These are phyloP conservation scores for Anthopleura xanthogrammica DNA, from an alignment of 92 coral and sea anemone species.

Conservation along the genomic window DNA sequence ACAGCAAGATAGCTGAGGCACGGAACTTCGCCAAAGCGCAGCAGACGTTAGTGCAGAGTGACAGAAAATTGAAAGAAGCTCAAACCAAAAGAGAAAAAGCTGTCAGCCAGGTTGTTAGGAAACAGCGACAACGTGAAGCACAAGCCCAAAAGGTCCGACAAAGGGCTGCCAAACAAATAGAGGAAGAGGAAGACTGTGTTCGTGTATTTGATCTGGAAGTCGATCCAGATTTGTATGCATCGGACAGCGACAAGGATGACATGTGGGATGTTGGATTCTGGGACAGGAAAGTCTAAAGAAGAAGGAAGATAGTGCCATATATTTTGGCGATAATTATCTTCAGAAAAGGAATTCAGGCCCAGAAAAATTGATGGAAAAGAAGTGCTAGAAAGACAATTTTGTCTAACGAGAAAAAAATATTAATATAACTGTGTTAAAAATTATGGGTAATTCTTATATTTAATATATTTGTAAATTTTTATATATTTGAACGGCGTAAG, in stretches of 20 bases:
- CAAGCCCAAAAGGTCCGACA: neutral
- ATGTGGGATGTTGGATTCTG: neutral
- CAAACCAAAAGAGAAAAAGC: constrained; percentile 1
- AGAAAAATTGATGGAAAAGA: neutral
- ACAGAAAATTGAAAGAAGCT: neutral
- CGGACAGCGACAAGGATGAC: neutral
- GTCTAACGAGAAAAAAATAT: too few relatives aligned
- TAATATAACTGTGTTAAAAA: too few relatives aligned
- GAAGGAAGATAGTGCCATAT: neutral
- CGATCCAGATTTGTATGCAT: neutral
- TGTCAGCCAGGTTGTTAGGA: neutral
- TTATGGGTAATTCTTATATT: too few relatives aligned
- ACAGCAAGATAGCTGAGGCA: neutral
- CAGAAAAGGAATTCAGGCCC: neutral
- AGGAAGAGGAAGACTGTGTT: neutral
- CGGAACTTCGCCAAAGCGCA: constrained; percentile 1
- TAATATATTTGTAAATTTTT: too few relatives aligned
- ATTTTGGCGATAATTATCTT: neutral
- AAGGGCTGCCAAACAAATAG: neutral
- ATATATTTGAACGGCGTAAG: too few relatives aligned
- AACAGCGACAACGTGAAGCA: constrained; percentile 2
- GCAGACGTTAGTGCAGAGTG: neutral
- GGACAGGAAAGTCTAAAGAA: neutral
- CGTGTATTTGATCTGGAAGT: neutral
- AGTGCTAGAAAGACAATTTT: too few relatives aligned